Evolutionary conservation across 2,113 vertebrate species (phyloP).

Genomic region (Pteruthius melanotis): DNA sequence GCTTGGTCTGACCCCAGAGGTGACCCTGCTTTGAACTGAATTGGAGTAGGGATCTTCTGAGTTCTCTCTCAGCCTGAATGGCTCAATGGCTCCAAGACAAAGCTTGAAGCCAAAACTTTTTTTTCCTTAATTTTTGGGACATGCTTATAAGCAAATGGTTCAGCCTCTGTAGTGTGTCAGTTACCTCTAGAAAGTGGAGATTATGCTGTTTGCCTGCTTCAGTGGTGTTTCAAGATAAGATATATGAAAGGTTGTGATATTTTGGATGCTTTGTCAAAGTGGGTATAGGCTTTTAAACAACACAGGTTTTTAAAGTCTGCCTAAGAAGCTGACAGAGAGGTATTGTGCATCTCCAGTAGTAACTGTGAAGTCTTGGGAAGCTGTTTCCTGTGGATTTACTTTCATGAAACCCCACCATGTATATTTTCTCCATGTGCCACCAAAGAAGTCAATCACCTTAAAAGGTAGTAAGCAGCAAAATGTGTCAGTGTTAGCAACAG

Average conservation of each 20-base stretch:
- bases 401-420: not conserved
- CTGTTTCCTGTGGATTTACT: not conserved
- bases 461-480: constrained; percentile 5
- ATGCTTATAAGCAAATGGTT: not conserved
- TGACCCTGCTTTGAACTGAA: not conserved
- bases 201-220: not conserved
- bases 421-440: not conserved
- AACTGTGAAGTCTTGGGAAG: not conserved
- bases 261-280: not conserved
- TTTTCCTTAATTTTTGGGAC: not conserved
- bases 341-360: not conserved
- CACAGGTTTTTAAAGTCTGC: not conserved
- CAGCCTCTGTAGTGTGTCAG: not conserved
- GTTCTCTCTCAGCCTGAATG: not conserved
- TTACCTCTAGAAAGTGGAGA: not conserved
- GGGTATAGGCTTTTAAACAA: not conserved
- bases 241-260: not conserved
- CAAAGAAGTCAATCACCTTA: not conserved
- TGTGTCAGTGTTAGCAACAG: not conserved
- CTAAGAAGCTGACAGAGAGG: not conserved
- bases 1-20: not conserved
- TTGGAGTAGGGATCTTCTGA: not conserved
- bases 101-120: not conserved
- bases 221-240: not conserved
- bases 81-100: not conserved